These are phyloP conservation scores for Halcyon leucocephala DNA, from an alignment of 2,797 vertebrate species.

Conservation along the genomic window DNA sequence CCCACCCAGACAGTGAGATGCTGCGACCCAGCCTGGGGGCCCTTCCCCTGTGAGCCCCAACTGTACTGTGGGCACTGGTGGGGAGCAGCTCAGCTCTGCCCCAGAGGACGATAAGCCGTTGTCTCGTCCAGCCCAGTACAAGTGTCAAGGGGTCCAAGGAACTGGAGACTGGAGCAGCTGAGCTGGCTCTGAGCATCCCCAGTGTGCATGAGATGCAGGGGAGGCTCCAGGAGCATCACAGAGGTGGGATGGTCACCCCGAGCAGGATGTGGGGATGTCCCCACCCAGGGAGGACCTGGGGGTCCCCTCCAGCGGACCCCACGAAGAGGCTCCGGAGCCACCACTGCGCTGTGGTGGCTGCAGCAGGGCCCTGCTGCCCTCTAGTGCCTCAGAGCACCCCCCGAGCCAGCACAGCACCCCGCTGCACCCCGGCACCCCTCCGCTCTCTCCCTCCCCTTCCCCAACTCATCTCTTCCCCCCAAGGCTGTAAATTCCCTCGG, in stretches of 20 bases:
- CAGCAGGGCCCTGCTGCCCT: conserved; percentile 56
- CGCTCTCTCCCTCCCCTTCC: background rate
- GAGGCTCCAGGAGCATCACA: background rate
- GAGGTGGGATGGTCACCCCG: accelerated
- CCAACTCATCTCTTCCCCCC: background rate
- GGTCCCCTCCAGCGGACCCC: background rate
- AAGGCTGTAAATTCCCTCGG: background rate
- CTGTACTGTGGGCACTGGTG: accelerated
- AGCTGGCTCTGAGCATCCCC: background rate
- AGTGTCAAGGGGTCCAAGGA: background rate
- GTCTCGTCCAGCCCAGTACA: accelerated
- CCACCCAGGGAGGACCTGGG: background rate
- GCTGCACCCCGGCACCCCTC: background rate
- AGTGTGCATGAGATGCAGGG: accelerated
- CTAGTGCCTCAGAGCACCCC: conserved; percentile 55
- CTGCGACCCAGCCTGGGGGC: accelerated
- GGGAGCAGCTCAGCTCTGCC: background rate
- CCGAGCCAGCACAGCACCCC: background rate
- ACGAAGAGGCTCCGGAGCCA: accelerated
- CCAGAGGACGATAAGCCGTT: accelerated
- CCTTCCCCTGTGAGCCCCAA: background rate
- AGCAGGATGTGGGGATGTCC: background rate
- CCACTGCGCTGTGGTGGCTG: accelerated
- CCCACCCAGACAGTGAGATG: background rate
- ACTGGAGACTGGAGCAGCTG: accelerated